phyloP scores from a whole-genome alignment of 1,140 invertebrate genomes.

The Vanessa atalanta region DNA sequence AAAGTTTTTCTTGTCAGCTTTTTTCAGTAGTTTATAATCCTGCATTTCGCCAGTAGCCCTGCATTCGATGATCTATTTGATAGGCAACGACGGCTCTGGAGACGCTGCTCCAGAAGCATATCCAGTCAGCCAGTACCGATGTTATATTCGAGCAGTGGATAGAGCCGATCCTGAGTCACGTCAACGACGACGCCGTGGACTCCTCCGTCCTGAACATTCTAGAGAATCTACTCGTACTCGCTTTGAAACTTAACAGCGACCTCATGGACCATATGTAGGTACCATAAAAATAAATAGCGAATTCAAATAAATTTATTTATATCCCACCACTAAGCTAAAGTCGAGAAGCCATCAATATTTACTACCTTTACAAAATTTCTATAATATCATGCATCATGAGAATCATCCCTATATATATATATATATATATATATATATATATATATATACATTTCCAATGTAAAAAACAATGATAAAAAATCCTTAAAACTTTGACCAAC shows the following conservation, averaged over 20 bases:
- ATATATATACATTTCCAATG: too few relatives aligned
- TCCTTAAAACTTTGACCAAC: too few relatives aligned
- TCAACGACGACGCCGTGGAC: conserved; percentile 35
- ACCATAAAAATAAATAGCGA: neutral
- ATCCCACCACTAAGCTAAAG: too few relatives aligned
- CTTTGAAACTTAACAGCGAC: conserved; percentile 51
- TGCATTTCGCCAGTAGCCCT: too few relatives aligned
- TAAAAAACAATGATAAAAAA: too few relatives aligned
- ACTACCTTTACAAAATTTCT: too few relatives aligned
- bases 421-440: too few relatives aligned
- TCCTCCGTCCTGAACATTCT: conserved; percentile 50
- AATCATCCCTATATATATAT: too few relatives aligned
- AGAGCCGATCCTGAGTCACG: conserved; percentile 48
- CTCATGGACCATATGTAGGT: conserved; percentile 62
- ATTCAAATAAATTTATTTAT: neutral
- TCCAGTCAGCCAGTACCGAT: conserved; percentile 36
- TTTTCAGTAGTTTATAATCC: too few relatives aligned
- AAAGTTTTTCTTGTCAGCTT: neutral
- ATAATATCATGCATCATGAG: too few relatives aligned
- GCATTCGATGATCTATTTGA: neutral
- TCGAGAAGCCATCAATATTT: too few relatives aligned
- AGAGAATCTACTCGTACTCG: conserved; percentile 55
- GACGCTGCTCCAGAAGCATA: conserved; percentile 55
- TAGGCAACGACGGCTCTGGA: conserved; percentile 65
- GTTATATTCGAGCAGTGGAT: conserved; percentile 55